phyloP scores from a whole-genome alignment of 2,888 invertebrate species.

The Hylaea fasciaria region DNA sequence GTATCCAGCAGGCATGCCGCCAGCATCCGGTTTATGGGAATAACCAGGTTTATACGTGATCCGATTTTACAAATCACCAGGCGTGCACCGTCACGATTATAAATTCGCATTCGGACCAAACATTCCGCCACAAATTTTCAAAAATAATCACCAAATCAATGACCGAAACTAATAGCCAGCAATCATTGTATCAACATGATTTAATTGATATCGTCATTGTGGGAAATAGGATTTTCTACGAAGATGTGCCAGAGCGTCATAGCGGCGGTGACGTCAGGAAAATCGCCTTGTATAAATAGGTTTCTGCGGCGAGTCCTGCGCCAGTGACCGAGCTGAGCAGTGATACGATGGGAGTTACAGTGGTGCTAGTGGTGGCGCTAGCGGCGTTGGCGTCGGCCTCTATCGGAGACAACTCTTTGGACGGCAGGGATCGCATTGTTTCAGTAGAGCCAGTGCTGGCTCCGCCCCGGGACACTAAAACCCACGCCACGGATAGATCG shows the following conservation, averaged over 20 bases:
- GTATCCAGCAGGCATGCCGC: slow-evolving; percentile 10
- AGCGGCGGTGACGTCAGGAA: slow-evolving; percentile 65
- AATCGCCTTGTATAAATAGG: slow-evolving; percentile 77
- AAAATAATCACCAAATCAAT: neutral
- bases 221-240: slow-evolving; percentile 58
- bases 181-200: slow-evolving; percentile 3
- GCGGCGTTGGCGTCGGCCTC: slow-evolving; percentile 60
- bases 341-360: slow-evolving; percentile 72
- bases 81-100: slow-evolving; percentile 54
- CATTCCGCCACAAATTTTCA: too few relatives aligned
- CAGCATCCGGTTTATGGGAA: slow-evolving; percentile 73
- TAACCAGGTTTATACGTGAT: slow-evolving; percentile 69
- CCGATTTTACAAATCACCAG: slow-evolving; percentile 62
- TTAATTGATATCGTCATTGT: slow-evolving; percentile 60
- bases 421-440: slow-evolving; percentile 67
- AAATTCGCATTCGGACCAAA: neutral
- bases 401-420: slow-evolving; percentile 68
- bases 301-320: slow-evolving; percentile 67
- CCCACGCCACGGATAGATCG: slow-evolving; percentile 67
- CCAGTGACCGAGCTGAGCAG: slow-evolving; percentile 50
- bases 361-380: slow-evolving; percentile 64
- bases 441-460: slow-evolving; percentile 76
- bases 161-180: neutral
- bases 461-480: slow-evolving; percentile 70
- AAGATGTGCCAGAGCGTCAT: slow-evolving; percentile 53